phyloP scores from a whole-genome alignment of 2,797 vertebrate species.

The Acrossocheilus fasciatus region DNA sequence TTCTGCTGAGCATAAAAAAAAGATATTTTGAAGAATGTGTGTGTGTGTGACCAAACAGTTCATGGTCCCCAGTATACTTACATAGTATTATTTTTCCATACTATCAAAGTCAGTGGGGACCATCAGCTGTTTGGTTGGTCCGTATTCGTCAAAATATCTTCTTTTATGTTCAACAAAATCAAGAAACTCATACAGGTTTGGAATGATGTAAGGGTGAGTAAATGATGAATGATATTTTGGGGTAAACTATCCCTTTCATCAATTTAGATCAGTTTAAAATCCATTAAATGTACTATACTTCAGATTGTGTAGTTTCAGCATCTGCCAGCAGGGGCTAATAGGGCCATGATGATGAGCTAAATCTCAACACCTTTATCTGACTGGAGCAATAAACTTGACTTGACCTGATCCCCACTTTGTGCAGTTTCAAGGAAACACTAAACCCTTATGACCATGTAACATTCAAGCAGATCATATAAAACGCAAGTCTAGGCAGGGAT shows the following conservation, averaged over 20 bases:
- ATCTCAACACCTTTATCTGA: background rate
- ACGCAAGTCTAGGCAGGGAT: background rate
- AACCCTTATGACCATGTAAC: background rate
- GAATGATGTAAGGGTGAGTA: too few relatives aligned
- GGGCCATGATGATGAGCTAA: background rate
- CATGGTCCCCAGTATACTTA: too few relatives aligned
- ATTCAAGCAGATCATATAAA: conserved; percentile 13
- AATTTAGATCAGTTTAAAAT: background rate
- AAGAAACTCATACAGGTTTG: too few relatives aligned
- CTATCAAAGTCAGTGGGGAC: background rate
- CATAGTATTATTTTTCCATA: background rate
- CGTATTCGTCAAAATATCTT: too few relatives aligned
- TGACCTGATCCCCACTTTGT: background rate
- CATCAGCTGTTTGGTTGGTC: too few relatives aligned
- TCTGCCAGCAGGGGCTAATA: background rate
- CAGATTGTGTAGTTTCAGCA: conserved; percentile 1
- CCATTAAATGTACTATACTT: background rate
- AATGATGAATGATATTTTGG: background rate
- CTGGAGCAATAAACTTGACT: background rate
- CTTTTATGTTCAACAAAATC: too few relatives aligned
- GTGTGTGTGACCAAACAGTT: too few relatives aligned
- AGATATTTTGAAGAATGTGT: background rate
- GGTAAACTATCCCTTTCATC: too few relatives aligned
- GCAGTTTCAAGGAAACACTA: conserved; percentile 13
- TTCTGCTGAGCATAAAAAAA: background rate